phyloP scores from a whole-genome alignment of 2,113 vertebrate species.

The Recurvirostra avosetta region DNA sequence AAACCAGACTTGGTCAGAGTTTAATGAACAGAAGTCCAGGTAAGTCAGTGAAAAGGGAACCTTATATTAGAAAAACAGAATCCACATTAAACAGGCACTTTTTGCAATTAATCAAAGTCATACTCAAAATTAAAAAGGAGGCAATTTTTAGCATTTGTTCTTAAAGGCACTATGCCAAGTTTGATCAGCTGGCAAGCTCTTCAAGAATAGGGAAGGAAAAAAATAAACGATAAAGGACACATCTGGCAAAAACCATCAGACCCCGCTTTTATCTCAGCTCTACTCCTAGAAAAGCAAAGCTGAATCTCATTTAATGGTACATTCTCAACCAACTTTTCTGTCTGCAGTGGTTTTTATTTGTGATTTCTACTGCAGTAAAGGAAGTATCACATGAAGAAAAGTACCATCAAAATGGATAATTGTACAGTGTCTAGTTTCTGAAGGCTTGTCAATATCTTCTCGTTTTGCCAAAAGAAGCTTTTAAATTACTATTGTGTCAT shows the following conservation, averaged over 20 bases:
- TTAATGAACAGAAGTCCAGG: not conserved
- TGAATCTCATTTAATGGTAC: not conserved
- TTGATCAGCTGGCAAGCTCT: not conserved
- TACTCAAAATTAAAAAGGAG: not conserved
- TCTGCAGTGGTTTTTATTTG: not conserved
- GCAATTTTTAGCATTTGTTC: not conserved
- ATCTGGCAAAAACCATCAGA: not conserved
- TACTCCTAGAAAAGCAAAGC: not conserved
- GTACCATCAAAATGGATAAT: not conserved
- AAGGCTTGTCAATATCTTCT: not conserved
- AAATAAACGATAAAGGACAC: not conserved
- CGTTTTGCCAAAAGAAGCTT: not conserved
- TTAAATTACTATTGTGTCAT: not conserved
- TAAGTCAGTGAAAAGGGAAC: not conserved
- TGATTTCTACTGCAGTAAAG: not conserved
- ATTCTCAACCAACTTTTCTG: not conserved
- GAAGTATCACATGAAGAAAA: not conserved
- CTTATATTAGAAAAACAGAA: not conserved
- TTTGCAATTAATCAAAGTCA: not conserved
- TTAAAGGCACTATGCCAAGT: not conserved
- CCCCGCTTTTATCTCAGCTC: not conserved
- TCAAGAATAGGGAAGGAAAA: not conserved
- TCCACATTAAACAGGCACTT: not conserved
- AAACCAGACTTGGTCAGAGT: not conserved
- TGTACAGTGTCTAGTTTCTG: not conserved